Evolutionary conservation across 2,797 vertebrate genomes (phyloP).

Genomic region (Anniella stebbinsi): DNA sequence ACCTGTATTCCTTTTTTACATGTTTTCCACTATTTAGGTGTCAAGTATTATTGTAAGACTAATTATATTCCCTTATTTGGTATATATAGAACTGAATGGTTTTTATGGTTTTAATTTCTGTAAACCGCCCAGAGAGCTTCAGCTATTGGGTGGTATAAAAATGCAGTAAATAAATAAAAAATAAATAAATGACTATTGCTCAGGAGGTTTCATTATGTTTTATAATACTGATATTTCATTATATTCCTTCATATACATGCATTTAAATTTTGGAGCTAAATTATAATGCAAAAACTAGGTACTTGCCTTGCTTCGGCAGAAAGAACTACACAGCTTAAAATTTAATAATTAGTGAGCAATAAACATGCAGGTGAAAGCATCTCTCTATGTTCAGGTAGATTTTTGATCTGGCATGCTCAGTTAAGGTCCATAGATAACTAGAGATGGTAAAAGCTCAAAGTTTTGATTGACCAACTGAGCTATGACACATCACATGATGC

Average conservation of each 20-base stretch:
- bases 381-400: neutral
- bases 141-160: too few species aligned
- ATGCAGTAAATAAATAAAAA: too few species aligned
- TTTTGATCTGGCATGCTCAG: neutral
- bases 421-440: neutral
- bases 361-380: neutral
- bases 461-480: neutral
- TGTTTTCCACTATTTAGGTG: neutral
- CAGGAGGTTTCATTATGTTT: too few species aligned
- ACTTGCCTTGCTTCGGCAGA: too few species aligned
- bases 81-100: too few species aligned
- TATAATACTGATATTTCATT: too few species aligned
- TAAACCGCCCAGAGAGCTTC: too few species aligned
- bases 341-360: neutral
- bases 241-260: too few species aligned
- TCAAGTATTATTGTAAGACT: neutral
- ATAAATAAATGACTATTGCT: too few species aligned
- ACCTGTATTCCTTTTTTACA: neutral
- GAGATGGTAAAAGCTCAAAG: neutral
- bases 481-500: neutral
- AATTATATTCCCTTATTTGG: neutral
- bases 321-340: neutral
- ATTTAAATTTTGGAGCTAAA: too few species aligned
- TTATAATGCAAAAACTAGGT: too few species aligned
- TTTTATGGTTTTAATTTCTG: too few species aligned